Evolutionary conservation across 2,113 vertebrate genomes (phyloP).

Genomic region (Apaloderma vittatum): DNA sequence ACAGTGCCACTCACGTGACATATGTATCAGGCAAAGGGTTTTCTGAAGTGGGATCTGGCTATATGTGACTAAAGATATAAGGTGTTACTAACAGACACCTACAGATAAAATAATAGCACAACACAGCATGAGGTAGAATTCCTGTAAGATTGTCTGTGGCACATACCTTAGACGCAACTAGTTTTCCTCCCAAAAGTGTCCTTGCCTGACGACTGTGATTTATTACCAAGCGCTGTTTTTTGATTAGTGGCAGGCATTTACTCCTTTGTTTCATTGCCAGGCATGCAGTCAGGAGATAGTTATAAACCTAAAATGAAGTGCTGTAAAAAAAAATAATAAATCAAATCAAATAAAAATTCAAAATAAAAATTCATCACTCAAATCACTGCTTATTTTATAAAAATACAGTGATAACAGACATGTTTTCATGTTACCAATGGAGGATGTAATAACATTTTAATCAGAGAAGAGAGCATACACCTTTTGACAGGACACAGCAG

Average conservation of each 20-base stretch:
- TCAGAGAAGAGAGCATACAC: background rate
- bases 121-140: background rate
- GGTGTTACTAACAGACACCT: rapidly evolving
- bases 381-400: background rate
- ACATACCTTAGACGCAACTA: background rate
- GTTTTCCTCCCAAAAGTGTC: background rate
- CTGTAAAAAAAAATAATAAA: background rate
- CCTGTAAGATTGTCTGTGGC: background rate
- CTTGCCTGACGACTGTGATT: background rate
- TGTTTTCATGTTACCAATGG: background rate
- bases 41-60: background rate
- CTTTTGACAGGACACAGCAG: background rate
- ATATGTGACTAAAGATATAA: background rate
- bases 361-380: background rate
- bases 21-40: background rate
- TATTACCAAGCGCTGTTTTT: background rate
- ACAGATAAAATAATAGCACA: background rate
- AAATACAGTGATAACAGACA: background rate
- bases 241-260: background rate
- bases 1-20: background rate
- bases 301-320: background rate
- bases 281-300: background rate
- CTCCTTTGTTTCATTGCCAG: background rate
- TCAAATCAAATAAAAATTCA: background rate
- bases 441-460: background rate